These are phyloP conservation scores for Peromyscus melanophrys DNA, from an alignment of 2,797 vertebrate genomes.

Conservation along the genomic window DNA sequence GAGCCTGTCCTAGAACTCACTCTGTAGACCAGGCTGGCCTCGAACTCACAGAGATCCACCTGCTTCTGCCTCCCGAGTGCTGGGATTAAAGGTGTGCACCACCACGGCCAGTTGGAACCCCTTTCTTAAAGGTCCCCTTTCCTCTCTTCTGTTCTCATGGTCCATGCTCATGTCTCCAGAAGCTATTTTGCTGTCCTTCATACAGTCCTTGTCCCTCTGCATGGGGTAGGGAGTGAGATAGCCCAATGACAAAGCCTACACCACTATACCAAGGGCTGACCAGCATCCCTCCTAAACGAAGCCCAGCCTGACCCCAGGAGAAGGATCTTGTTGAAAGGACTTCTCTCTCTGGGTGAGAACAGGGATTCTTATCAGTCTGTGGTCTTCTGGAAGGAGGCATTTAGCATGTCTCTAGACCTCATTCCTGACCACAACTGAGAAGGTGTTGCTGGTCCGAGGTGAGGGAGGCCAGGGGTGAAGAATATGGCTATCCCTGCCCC, in stretches of 20 bases:
- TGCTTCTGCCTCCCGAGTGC: too few species aligned
- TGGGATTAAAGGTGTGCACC: too few species aligned
- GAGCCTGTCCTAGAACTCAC: too few species aligned
- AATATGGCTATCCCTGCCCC: fast-evolving
- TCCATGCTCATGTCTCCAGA: neutral
- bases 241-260: neutral
- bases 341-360: fast-evolving
- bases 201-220: neutral
- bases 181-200: neutral
- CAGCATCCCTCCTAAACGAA: neutral
- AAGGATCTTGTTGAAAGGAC: neutral
- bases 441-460: neutral
- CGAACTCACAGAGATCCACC: too few species aligned
- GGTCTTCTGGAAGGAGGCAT: neutral
- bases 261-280: neutral
- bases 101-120: too few species aligned
- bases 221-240: neutral
- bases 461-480: neutral
- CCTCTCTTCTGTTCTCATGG: fast-evolving
- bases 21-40: too few species aligned
- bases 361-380: fast-evolving
- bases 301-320: neutral
- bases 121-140: neutral
- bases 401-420: neutral
- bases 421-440: neutral